Conservation (phyloP, 2,888 invertebrate genomes). For the Drosophila trichaetosa region DNA sequence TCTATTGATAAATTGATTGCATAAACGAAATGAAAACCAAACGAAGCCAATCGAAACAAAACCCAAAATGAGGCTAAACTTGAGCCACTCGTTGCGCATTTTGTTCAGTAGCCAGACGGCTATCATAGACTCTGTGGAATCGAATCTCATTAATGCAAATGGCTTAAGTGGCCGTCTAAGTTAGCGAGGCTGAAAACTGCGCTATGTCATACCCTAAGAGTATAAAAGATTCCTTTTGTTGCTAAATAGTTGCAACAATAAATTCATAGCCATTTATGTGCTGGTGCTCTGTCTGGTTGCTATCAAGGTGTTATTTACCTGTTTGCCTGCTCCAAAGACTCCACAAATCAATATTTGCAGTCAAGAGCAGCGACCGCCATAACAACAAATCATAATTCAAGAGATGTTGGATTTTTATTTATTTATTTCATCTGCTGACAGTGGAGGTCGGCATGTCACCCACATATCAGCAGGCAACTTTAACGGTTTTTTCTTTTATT, state of each 20-base stretch:
- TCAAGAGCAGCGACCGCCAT: slow-evolving; percentile 13
- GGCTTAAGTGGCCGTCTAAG: slow-evolving; percentile 43
- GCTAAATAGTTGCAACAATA: slow-evolving; percentile 36
- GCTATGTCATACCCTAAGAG: slow-evolving; percentile 43
- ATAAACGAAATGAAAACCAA: slow-evolving; percentile 38
- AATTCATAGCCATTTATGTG: slow-evolving; percentile 38
- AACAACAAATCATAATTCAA: slow-evolving; percentile 34
- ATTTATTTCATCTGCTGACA: slow-evolving; percentile 62
- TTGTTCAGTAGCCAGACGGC: slow-evolving; percentile 45
- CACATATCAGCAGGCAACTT: slow-evolving; percentile 49
- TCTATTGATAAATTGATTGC: slow-evolving; percentile 17
- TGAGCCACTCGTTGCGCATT: slow-evolving; percentile 6
- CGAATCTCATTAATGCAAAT: slow-evolving; percentile 72
- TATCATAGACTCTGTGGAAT: slow-evolving; percentile 25
- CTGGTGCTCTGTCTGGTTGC: slow-evolving; percentile 18
- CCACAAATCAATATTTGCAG: slow-evolving; percentile 48
- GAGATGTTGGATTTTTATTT: slow-evolving; percentile 31
- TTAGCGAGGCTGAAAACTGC: slow-evolving; percentile 38
- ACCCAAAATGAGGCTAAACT: slow-evolving; percentile 16
- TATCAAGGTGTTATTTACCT: slow-evolving; percentile 32
- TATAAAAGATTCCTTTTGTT: slow-evolving; percentile 30
- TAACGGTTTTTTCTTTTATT: slow-evolving; percentile 29
- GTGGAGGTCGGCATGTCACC: slow-evolving; percentile 66
- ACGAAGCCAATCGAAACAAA: slow-evolving; percentile 8
- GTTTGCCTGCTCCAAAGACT: slow-evolving; percentile 63